Base-by-base conservation (phyloP, 2,113 vertebrate species). In the Pica pica region DNA sequence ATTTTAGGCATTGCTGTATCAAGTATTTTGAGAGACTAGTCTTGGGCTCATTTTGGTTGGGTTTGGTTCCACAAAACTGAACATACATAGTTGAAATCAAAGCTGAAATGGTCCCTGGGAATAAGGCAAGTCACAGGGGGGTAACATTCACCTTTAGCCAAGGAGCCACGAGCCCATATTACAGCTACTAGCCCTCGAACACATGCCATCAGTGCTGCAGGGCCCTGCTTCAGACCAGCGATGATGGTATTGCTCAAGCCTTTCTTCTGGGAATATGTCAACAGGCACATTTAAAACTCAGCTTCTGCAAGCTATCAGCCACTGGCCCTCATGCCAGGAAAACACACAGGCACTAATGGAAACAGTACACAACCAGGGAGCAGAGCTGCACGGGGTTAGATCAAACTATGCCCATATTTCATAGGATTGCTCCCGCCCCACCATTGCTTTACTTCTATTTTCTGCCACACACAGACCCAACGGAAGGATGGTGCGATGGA, bases 221-320 rank as follows among this genome's bases (percentile, higher is more conserved):
- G 28, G 41, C 46, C 69, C 63, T 41, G 22, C 37, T 55, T 52
- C 55, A 90, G 41, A 39, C 56, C 56, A 12, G 39, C 1, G 0
- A 80, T 24, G 67, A 70, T 52, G 33, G 27, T 23, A 59, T 93
- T 91, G 37, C 77, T 90, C 69, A 83, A 93, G 31, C 46, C 26
- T 68, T n/a, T 89, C 65, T 75, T 83, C 69, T 61, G 86, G 70
- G 84, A 90, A 88, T 60, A 10, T 42, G 46, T 77, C 71, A 89
- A 52, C 60, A 63, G 31, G 42, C 68, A 68, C 24, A 85, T 95
- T 93, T 93, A 63, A 87, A 92, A 77, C 47, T 33, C 35, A 26
- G 76, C 76, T 95, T 82, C 85, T 92, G 86, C 93, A 93, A 92
- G 70, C 90, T 76, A 61, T 93, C 92, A 88, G 74, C 59, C 80